These are phyloP conservation scores for Dicentrarchus labrax DNA, from an alignment of 2,113 vertebrate species.

Conservation along the genomic window DNA sequence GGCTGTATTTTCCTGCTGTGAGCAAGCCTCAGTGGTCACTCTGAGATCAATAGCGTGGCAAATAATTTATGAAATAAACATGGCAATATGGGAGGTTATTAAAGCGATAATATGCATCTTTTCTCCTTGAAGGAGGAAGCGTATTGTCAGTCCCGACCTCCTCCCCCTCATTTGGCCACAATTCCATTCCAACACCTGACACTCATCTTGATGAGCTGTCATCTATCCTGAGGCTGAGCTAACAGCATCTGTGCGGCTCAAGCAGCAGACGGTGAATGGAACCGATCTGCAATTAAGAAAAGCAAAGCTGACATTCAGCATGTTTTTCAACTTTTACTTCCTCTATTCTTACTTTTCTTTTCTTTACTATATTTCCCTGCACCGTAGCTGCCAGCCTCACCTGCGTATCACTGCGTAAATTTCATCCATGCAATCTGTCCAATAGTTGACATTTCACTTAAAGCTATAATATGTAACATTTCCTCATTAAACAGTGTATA, in stretches of 20 bases:
- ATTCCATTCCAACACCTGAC: constrained; percentile 43
- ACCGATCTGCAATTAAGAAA: constrained; percentile 33
- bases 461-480: no score
- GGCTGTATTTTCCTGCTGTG: not conserved
- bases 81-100: constrained; percentile 2
- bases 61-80: constrained; percentile 19
- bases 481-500: no score
- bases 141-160: constrained; percentile 31
- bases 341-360: constrained; percentile 8
- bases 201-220: constrained; percentile 53
- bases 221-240: constrained; percentile 29
- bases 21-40: constrained; percentile 17
- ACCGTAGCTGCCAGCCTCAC: not conserved
- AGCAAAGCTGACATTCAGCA: constrained; percentile 18
- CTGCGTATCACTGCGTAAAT: not conserved
- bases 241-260: constrained; percentile 30
- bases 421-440: no score
- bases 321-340: constrained; percentile 10
- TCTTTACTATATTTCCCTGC: not conserved
- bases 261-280: constrained; percentile 22
- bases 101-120: constrained; percentile 8
- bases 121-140: not conserved
- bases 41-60: constrained; percentile 8
- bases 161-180: constrained; percentile 33
- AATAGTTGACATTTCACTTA: no score